Conservation (phyloP, 2,888 invertebrate genomes). For the Hirtodrosophila cameraria region DNA sequence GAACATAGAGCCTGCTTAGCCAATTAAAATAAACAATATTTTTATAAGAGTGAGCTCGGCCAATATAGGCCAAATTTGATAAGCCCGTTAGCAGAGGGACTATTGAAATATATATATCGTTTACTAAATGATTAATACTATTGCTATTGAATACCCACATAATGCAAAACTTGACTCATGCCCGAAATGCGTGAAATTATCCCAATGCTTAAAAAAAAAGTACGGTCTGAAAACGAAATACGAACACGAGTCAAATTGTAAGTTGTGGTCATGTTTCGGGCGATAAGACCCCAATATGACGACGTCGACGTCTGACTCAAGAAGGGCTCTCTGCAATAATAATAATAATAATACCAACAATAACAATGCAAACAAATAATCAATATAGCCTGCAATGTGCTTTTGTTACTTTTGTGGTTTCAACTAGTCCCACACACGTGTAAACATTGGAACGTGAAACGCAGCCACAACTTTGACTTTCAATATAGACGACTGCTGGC, state of each 20-base stretch:
- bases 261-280: conserved; percentile 15
- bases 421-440: conserved; percentile 21
- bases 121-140: no score
- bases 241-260: conserved; percentile 8
- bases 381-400: conserved; percentile 7
- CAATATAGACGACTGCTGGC: conserved; percentile 15
- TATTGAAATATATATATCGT: no score
- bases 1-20: no score
- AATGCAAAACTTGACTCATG: conserved; percentile 43
- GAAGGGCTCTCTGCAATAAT: neutral
- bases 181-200: conserved; percentile 22
- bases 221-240: conserved; percentile 31
- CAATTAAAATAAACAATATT: no score
- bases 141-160: no score
- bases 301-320: conserved; percentile 8
- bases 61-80: no score
- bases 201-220: conserved; percentile 2
- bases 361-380: conserved; percentile 6
- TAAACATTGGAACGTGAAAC: conserved; percentile 45
- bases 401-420: conserved; percentile 5
- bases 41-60: no score
- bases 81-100: no score
- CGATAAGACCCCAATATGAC: conserved; percentile 21
- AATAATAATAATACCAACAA: no score
- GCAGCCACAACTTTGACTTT: conserved; percentile 12